Conservation (phyloP, 1,140 invertebrate species). For the Goniozus legneri region DNA sequence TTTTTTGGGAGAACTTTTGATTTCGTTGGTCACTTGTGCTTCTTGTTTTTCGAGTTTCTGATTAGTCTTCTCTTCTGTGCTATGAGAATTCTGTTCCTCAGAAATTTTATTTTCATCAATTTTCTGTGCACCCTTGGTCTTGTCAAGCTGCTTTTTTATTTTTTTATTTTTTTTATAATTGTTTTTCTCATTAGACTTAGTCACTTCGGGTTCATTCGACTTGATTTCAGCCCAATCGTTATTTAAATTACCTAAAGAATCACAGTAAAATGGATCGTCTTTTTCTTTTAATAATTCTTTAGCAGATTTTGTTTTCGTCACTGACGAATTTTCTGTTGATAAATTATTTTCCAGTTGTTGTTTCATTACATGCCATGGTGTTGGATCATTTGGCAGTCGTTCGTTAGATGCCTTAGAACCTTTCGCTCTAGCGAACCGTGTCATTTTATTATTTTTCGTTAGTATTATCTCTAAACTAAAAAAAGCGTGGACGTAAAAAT, state of each 20-base stretch:
- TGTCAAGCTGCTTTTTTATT: constrained; percentile 2
- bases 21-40: neutral
- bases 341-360: constrained; percentile 51
- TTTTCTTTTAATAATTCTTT: constrained; percentile 36
- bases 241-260: constrained; percentile 20
- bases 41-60: constrained; percentile 16
- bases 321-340: constrained; percentile 38
- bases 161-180: constrained; percentile 14
- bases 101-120: constrained; percentile 24
- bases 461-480: too few species aligned
- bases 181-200: constrained; percentile 3
- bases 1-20: constrained; percentile 3
- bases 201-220: constrained; percentile 1
- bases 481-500: too few species aligned
- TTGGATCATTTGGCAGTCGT: constrained; percentile 63
- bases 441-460: constrained; percentile 54
- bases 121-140: too few species aligned
- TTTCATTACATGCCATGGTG: constrained; percentile 71
- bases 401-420: constrained; percentile 73
- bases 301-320: constrained; percentile 41
- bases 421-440: constrained; percentile 68
- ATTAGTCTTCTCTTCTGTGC: constrained; percentile 17
- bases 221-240: constrained; percentile 43
- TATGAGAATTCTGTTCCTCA: constrained; percentile 20
- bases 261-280: constrained; percentile 22